A percentile compares a stretch with the other conserved stretches of the same genome.
These are phyloP conservation scores for Potamarius usumacintae DNA, from an alignment of 2,113 vertebrate genomes.

Conservation along the genomic window DNA sequence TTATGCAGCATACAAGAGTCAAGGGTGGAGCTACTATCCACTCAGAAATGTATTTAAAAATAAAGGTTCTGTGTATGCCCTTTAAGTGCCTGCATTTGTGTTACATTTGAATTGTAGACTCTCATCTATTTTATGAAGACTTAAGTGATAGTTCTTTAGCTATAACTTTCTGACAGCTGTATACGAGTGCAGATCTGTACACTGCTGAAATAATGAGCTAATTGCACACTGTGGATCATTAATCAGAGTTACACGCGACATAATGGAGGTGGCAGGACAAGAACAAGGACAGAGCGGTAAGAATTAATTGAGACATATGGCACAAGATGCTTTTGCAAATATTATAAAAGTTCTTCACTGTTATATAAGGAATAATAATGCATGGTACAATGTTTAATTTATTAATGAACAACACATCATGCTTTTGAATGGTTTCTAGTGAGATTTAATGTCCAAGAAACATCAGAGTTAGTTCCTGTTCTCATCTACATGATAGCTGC, in stretches of 20 bases:
- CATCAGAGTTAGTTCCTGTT: not conserved
- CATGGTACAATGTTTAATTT: not conserved
- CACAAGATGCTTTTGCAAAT: not conserved
- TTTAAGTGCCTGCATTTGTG: not conserved
- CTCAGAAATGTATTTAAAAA: too few species aligned
- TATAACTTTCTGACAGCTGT: not conserved
- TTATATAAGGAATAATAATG: not conserved
- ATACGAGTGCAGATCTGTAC: not conserved
- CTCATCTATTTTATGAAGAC: not conserved
- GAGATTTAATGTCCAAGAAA: not conserved
- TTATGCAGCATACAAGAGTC: too few species aligned
- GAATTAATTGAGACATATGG: not conserved
- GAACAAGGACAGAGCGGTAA: not conserved
- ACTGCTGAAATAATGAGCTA: constrained; percentile 7
- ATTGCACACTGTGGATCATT: constrained; percentile 11
- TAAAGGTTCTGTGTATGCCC: too few species aligned
- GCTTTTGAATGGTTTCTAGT: not conserved
- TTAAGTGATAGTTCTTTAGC: not conserved
- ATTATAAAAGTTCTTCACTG: not conserved
- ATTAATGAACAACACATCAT: not conserved
- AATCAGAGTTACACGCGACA: constrained; percentile 27
- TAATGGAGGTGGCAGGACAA: constrained; percentile 28
- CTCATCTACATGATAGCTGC: not conserved
- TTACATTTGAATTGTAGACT: not conserved
- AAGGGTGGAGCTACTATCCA: too few species aligned